Evolutionary conservation across 2,113 vertebrate genomes (phyloP), one percentile per base, ranked within the genome.

Genomic region (Poecile atricapillus): DNA sequence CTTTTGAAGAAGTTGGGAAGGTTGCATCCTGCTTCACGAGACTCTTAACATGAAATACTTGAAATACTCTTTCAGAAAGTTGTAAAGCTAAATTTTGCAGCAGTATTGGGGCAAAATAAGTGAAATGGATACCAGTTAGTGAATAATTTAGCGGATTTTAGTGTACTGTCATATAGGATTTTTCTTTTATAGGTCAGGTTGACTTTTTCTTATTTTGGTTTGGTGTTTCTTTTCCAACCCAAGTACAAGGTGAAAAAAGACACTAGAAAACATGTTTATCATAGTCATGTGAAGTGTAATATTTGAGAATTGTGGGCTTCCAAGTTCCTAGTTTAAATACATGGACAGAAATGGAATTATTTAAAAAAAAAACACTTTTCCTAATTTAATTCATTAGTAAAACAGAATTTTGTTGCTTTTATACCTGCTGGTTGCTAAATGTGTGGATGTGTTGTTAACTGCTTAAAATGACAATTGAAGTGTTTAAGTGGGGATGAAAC

Each of bases 291-390:
- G 12, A 52, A 35, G 20, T n/a, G 18, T 24, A 35, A 3, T 41
- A 22, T 39, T 80, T 70, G 83, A 58, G 35, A 23, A 58, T 2
- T 65, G 17, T 50, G 52, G 41, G 14, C 47, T 41, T 94, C 22
- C 15, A 65, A 58, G n/a, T 22, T 74, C 2, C 13, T 35, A 11
- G 10, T 65, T 53, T 37, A 84, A 87, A 37, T 49, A 63, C 4
- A 1, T 28, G 22, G 28, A 4, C 18, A 89, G 71, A 69, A 92
- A 44, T 1, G 3, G 23, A 43, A 11, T 64, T n/a, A 44, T 10
- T 55, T 0, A 3, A 52, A 75, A 87, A 86, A 71, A 19, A 33
- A 0, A 0, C 12, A 9, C 10, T 33, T 16, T 24, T 67, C 41
- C 19, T n/a, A 2, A 37, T 63, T 35, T 49, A 44, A n/a, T 87